phyloP scores from a whole-genome alignment of 1,140 invertebrate species.

The Tetraneura akinire region DNA sequence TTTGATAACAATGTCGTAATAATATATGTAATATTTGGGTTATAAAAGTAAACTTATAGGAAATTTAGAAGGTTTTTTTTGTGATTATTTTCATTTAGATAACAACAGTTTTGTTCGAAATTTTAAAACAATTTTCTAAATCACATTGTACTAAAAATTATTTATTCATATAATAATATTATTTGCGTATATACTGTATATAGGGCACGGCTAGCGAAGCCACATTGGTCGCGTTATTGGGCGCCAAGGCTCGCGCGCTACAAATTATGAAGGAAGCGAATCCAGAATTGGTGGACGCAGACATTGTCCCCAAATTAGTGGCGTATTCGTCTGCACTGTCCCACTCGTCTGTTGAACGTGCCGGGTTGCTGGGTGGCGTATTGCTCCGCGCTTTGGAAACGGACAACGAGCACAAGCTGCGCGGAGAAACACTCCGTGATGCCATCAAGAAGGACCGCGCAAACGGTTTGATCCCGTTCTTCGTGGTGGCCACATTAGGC shows the following conservation, averaged over 20 bases:
- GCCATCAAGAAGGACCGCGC: conserved; percentile 81
- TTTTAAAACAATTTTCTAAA: too few relatives aligned
- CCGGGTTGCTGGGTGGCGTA: conserved; percentile 85
- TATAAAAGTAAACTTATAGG: too few relatives aligned
- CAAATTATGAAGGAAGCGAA: conserved; percentile 70
- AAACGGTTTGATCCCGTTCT: conserved; percentile 86
- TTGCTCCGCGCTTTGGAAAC: conserved; percentile 77
- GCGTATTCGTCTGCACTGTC: conserved; percentile 80
- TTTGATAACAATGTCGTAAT: too few relatives aligned
- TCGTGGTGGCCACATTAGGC: conserved; percentile 84
- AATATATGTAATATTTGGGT: too few relatives aligned
- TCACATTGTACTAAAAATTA: too few relatives aligned
- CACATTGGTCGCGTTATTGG: conserved; percentile 83
- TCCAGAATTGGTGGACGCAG: conserved; percentile 77
- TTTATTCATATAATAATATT: too few relatives aligned
- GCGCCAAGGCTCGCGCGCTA: conserved; percentile 81
- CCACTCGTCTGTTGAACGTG: conserved; percentile 93
- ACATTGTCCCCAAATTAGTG: conserved; percentile 84
- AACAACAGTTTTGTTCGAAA: too few relatives aligned
- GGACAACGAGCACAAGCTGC: conserved; percentile 76
- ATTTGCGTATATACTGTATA: too few relatives aligned
- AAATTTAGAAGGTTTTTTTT: too few relatives aligned
- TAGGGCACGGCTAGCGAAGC: conserved; percentile 87
- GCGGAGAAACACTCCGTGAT: conserved; percentile 77
- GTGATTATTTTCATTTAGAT: too few relatives aligned